Base-by-base conservation (phyloP, 2,888 invertebrate genomes). In the Eupeodes luniger region DNA sequence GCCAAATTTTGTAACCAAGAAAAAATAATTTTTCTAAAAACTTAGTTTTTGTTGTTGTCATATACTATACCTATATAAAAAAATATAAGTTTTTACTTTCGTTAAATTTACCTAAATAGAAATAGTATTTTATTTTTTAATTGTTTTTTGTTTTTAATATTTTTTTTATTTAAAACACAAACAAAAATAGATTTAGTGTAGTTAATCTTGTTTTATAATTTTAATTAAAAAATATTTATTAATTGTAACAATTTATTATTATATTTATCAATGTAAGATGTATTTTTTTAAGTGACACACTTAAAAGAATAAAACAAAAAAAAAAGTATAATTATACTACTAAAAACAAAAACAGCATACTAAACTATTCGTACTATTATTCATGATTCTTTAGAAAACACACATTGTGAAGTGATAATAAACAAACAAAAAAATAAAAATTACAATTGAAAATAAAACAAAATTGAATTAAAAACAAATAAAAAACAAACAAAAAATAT, bases 351-450 rank as follows among this genome's bases (percentile, higher is more conserved):
- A 57, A 47, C 57, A 78, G 66, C 76, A 80, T 77, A 88, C 87
- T 88, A 88, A 47, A 85, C 85, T 81, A 85, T 78, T 88, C 85
- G 74, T 78, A 88, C 75, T 88, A 85, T 69, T 69, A 69, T 75
- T 88, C 81, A 84, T 74, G 77, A 85, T 81, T 88, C 88, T 70
- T 70, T 88, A 85, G 77, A 75, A 81, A 77, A 85, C 88, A 88
- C 78, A 84, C 81, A 88, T 81, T 88, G 88, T 88, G 85, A 88
- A 85, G 88, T 88, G 88, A 88, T 88, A 88, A 88, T 88, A 88
- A 86, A 27, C 27, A 27, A 75, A 78, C 49, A 19, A 2, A 27
- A 27, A 27, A 27, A 27, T 27, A 27, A 76, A 81, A 75, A 70
- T 77, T 62, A 59, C 34, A 79, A 72, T 77, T 62, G 14, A 70